Conservation (phyloP, 1,140 invertebrate genomes). For the Mycetomoellerius zeteki region DNA sequence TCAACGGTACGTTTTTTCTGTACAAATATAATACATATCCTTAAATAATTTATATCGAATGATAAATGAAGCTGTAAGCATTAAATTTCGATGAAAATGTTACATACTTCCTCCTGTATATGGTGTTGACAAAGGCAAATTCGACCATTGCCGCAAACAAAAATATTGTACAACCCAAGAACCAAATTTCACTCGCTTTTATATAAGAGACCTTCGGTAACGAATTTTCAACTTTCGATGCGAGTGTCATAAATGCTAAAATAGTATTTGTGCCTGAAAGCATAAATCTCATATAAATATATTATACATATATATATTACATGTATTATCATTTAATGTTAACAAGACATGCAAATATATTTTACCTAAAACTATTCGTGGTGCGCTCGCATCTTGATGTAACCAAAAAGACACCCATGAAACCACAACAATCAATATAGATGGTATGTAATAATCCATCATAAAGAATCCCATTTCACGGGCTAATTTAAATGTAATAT, state of each 20-base stretch:
- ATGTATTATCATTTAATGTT: constrained; percentile 9
- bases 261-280: constrained; percentile 93
- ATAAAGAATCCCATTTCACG: constrained; percentile 95
- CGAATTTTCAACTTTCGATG: constrained; percentile 93
- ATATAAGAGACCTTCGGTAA: constrained; percentile 96
- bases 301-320: background rate
- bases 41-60: constrained; percentile 1
- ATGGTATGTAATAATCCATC: constrained; percentile 96
- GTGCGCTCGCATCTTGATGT: constrained; percentile 94
- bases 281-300: background rate
- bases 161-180: constrained; percentile 94
- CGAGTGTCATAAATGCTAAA: constrained; percentile 95
- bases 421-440: constrained; percentile 94
- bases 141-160: constrained; percentile 95
- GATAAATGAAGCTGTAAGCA: background rate
- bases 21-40: constrained; percentile 67
- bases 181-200: constrained; percentile 96
- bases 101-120: constrained; percentile 93
- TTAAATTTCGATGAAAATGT: background rate
- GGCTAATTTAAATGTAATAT: constrained; percentile 92
- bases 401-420: constrained; percentile 97
- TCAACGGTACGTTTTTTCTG: constrained; percentile 93
- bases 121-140: constrained; percentile 96
- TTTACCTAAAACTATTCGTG: constrained; percentile 92
- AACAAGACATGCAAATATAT: constrained; percentile 9